A percentile compares a stretch with the other conserved stretches of the same genome.
These are phyloP conservation scores for Dendrocincla fuliginosa DNA, from an alignment of 2,797 vertebrate species.

Conservation along the genomic window DNA sequence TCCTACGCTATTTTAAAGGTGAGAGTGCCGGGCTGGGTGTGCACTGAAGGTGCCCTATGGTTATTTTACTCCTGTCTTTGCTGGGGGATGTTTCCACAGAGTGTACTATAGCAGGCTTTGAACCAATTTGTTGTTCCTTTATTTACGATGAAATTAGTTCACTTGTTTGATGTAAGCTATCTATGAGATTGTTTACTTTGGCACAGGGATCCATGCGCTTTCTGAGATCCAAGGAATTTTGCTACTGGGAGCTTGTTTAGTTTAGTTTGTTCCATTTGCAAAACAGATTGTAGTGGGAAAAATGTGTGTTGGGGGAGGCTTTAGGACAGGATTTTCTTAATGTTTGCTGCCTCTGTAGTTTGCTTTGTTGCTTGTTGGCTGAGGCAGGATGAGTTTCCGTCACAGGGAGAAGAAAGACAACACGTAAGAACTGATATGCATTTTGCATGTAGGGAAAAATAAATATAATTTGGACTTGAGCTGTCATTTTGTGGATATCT, in stretches of 20 bases:
- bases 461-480: neutral
- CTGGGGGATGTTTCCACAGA: neutral
- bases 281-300: neutral
- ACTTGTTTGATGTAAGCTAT: conserved; percentile 7
- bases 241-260: neutral
- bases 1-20: neutral
- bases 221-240: neutral
- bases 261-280: conserved; percentile 2
- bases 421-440: neutral
- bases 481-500: neutral
- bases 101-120: neutral
- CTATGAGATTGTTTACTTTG: conserved; percentile 31
- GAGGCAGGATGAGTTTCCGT: neutral
- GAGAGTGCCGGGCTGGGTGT: neutral
- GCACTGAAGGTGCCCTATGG: neutral
- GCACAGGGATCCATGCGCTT: neutral
- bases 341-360: neutral
- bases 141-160: neutral
- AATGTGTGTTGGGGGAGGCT: neutral
- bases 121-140: conserved; percentile 3
- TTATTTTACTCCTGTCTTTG: neutral
- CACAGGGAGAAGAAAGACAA: neutral
- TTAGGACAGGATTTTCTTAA: neutral
- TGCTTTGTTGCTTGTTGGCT: neutral
- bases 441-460: neutral